phyloP scores from a whole-genome alignment of 2,113 vertebrate genomes.

The Poicephalus meyeri region DNA sequence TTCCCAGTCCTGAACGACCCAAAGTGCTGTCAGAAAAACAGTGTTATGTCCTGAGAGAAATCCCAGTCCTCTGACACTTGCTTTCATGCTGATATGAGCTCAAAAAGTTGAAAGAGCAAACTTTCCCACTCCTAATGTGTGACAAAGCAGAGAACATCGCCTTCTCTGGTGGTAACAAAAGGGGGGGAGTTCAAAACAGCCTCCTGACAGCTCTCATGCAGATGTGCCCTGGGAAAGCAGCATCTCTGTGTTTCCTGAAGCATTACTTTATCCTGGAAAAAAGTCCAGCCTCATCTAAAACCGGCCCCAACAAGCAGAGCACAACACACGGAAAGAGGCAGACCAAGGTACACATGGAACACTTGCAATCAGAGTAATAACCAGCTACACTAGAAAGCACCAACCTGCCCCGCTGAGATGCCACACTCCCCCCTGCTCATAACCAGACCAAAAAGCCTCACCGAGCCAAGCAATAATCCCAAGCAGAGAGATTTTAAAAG shows the following conservation, averaged over 20 bases:
- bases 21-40: slow-evolving; percentile 32
- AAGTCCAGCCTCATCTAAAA: neutral
- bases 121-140: neutral
- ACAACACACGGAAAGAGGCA: neutral
- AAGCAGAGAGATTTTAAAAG: neutral
- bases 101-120: slow-evolving; percentile 20
- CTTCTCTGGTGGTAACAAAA: neutral
- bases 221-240: neutral
- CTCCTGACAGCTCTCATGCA: neutral
- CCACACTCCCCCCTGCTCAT: neutral
- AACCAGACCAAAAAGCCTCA: neutral
- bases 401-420: neutral
- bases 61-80: slow-evolving; percentile 4
- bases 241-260: neutral
- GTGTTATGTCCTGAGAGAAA: neutral
- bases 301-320: neutral
- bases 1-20: neutral
- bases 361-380: neutral
- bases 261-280: neutral
- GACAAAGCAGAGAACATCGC: neutral
- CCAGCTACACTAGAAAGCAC: neutral
- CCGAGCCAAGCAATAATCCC: neutral
- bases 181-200: neutral
- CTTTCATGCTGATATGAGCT: slow-evolving; percentile 16
- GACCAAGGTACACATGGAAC: neutral